These are phyloP conservation scores for Antechinus flavipes DNA, from an alignment of 2,113 vertebrate genomes.

Conservation along the genomic window DNA sequence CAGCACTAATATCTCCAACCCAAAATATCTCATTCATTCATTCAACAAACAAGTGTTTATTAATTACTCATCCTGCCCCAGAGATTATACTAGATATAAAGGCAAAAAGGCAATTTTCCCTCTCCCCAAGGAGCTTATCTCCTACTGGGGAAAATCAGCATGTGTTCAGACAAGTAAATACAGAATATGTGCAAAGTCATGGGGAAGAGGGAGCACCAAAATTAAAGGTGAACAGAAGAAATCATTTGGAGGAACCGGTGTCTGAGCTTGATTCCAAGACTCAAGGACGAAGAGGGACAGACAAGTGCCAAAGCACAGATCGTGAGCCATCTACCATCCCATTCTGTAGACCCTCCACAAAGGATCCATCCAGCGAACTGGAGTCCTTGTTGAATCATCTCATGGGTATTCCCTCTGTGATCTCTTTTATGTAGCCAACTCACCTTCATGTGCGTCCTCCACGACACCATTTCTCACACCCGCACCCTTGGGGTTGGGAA, in stretches of 20 bases:
- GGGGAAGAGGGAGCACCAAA: not conserved
- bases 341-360: not conserved
- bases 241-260: not conserved
- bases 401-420: not conserved
- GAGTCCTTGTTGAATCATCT: not conserved
- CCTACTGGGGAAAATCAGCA: not conserved
- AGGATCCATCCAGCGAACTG: not conserved
- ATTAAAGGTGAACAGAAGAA: not conserved
- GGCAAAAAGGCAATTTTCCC: not conserved
- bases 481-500: not conserved
- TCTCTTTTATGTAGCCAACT: not conserved
- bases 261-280: not conserved
- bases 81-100: not conserved
- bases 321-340: not conserved
- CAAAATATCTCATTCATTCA: not conserved
- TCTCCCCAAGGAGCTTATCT: not conserved
- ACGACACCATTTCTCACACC: not conserved
- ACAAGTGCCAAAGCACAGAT: not conserved
- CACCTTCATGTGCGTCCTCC: conserved; percentile 50
- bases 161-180: not conserved
- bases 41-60: not conserved
- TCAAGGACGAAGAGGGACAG: not conserved
- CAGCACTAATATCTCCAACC: not conserved
- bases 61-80: not conserved
- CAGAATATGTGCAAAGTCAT: not conserved